These are phyloP conservation scores for Achroia grisella DNA, from an alignment of 1,140 invertebrate genomes.

Conservation along the genomic window DNA sequence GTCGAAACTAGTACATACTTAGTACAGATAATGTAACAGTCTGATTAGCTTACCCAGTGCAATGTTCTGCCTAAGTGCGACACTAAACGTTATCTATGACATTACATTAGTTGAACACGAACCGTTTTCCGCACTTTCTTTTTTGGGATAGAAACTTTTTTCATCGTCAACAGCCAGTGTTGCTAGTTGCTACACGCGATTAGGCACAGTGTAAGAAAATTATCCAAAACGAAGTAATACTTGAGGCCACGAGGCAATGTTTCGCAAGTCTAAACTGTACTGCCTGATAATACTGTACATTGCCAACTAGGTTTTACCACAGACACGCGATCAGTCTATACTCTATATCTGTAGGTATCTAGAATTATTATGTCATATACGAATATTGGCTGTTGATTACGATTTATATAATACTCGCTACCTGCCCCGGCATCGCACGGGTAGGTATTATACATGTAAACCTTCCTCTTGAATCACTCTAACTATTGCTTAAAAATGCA, in stretches of 20 bases:
- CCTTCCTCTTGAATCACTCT: too few species aligned
- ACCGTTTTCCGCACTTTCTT: constrained; percentile 51
- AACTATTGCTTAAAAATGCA: too few species aligned
- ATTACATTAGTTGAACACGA: constrained; percentile 24
- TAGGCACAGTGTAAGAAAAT: constrained; percentile 9
- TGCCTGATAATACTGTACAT: constrained; percentile 43
- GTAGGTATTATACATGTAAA: too few species aligned
- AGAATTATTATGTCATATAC: constrained; percentile 5
- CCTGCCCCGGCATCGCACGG: too few species aligned
- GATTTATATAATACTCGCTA: too few species aligned
- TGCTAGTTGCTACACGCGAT: constrained; percentile 11
- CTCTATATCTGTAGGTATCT: constrained; percentile 11
- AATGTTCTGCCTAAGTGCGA: constrained; percentile 11
- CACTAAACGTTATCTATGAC: constrained; percentile 16
- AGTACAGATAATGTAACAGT: background rate
- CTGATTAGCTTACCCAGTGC: constrained; percentile 21
- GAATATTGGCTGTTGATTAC: too few species aligned
- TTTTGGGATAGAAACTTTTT: constrained; percentile 41
- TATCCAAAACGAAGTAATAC: background rate
- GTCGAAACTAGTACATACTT: too few species aligned
- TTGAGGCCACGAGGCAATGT: constrained; percentile 28
- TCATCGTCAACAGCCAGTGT: constrained; percentile 26
- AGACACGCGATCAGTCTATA: constrained; percentile 53
- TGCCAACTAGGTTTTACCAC: constrained; percentile 45
- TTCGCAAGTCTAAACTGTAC: constrained; percentile 48